Conservation (phyloP, 2,113 vertebrate genomes). For the Antechinus stuartii region DNA sequence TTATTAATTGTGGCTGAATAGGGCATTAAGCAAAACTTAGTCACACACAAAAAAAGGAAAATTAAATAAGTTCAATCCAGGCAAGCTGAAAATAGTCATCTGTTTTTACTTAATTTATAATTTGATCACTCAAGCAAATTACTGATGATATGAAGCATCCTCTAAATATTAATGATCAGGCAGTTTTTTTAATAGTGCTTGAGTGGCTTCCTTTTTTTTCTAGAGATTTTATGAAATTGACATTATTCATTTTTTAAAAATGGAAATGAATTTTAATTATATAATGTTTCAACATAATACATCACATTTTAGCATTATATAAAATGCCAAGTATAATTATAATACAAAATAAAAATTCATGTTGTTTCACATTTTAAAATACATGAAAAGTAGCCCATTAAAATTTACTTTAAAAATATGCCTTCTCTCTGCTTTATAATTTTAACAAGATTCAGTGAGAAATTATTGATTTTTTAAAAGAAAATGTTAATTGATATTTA, state of each 20-base stretch:
- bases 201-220: conserved; percentile 4
- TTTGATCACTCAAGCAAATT: conserved; percentile 58
- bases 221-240: neutral
- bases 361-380: neutral
- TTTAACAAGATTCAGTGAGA: conserved; percentile 6
- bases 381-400: neutral
- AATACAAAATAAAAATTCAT: neutral
- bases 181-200: conserved; percentile 22
- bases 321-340: neutral
- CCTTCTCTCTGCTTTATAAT: neutral
- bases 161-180: neutral
- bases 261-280: neutral
- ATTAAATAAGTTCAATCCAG: conserved; percentile 44
- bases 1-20: conserved; percentile 43
- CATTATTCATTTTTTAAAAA: conserved; percentile 1
- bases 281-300: neutral
- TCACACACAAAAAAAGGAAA: conserved; percentile 40
- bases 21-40: conserved; percentile 51
- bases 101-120: conserved; percentile 66
- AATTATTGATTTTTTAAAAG: conserved; percentile 11
- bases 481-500: conserved; percentile 21
- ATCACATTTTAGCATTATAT: neutral
- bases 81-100: conserved; percentile 39
- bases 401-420: conserved; percentile 30
- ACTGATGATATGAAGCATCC: conserved; percentile 49